A percentile compares a stretch with the other conserved stretches of the same genome.
Conservation (phyloP, 2,113 vertebrate genomes). For the Gnathonemus longibarbis region DNA sequence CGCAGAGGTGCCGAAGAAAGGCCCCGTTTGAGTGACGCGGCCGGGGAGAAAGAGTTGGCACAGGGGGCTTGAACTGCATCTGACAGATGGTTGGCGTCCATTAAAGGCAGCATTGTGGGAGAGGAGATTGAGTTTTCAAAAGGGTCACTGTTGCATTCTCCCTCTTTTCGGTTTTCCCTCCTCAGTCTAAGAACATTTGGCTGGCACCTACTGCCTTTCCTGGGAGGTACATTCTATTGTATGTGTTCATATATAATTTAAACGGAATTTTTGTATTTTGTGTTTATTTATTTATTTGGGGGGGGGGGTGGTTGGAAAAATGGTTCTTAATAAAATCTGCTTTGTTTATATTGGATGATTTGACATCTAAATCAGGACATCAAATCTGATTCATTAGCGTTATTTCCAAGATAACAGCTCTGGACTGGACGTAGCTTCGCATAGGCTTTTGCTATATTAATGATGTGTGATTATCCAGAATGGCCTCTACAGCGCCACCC, state of each 20-base stretch:
- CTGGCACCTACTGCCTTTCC: neutral
- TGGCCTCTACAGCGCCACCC: neutral
- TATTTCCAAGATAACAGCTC: neutral
- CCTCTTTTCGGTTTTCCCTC: neutral
- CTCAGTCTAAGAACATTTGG: neutral
- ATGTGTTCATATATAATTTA: neutral
- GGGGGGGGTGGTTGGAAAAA: neutral
- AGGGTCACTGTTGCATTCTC: neutral
- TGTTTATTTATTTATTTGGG: neutral
- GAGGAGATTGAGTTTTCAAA: constrained; percentile 15
- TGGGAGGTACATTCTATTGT: neutral
- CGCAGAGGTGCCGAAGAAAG: neutral
- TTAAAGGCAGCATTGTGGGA: constrained; percentile 1
- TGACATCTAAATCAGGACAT: neutral
- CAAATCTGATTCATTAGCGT: neutral
- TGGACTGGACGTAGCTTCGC: neutral
- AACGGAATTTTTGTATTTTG: neutral
- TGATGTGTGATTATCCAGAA: neutral
- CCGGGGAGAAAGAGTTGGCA: neutral
- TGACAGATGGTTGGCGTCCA: neutral
- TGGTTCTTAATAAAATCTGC: neutral
- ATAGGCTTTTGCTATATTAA: neutral
- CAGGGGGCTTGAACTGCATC: neutral
- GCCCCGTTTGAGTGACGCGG: neutral
- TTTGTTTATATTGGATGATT: neutral